Evolutionary conservation across 2,888 invertebrate genomes (phyloP), one percentile per base, ranked within the genome.

Genomic region (Eudasyphora cyanicolor): DNA sequence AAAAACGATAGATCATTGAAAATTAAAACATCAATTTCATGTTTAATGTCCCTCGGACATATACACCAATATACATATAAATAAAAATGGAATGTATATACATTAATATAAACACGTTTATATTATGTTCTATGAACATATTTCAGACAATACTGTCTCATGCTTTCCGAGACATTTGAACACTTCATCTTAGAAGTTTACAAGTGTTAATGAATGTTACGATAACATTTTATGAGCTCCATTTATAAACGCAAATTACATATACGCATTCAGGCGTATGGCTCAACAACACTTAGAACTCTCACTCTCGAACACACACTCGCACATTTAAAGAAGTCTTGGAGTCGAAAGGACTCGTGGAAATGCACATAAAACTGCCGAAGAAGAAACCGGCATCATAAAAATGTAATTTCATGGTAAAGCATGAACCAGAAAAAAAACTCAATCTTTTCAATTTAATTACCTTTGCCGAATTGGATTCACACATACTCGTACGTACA

Each of bases 391-490:
- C 27, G 12, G 49, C 70, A 49, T 51, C 70, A 70, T 70, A 49
- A 70, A 70, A 70, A 70, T 29, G 70, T 70, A 70, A 70, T 70
- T 70, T 70, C 70, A 70, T 49, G 49, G 17, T 49, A 49, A 12
- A 64, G 35, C 19, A 21, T 51, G 24, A 21, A 51, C 51, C 51
- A n/a, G 17, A 62, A 62, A 32, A n/a, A n/a, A 62, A 32, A 62
- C 10, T 8, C 70, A 70, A 70, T 70, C 70, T 70, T 70, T 69
- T 32, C 70, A 70, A 49, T 70, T 70, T 70, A n/a, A n/a, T n/a
- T n/a, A n/a, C n/a, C n/a, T n/a, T n/a, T n/a, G n/a, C n/a, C n/a
- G n/a, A n/a, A n/a, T n/a, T n/a, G n/a, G n/a, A n/a, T n/a, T n/a
- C n/a, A n/a, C n/a, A n/a, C n/a, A n/a, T n/a, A n/a, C n/a, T n/a